Conservation (phyloP, 2,888 invertebrate genomes). For the Trachelus iudaicus region DNA sequence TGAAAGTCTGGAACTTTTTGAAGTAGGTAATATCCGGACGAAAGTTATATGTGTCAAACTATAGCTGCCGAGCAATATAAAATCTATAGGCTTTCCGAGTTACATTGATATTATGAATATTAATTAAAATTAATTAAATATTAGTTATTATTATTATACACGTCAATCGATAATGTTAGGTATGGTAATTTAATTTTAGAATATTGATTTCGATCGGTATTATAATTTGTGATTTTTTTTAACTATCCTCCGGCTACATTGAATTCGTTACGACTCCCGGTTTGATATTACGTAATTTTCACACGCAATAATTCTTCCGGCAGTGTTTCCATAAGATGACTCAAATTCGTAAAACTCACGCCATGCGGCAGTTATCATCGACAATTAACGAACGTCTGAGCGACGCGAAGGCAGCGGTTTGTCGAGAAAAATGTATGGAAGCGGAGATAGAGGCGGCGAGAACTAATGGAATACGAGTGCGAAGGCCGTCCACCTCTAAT, state of each 20-base stretch:
- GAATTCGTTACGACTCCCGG: background rate
- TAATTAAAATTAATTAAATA: background rate
- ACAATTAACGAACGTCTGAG: slow-evolving; percentile 45
- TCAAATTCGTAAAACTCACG: slow-evolving; percentile 41
- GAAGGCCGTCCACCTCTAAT: slow-evolving; percentile 39
- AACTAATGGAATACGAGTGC: slow-evolving; percentile 6
- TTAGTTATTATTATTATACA: background rate
- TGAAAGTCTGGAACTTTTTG: background rate
- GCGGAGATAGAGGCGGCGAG: slow-evolving; percentile 1
- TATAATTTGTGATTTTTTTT: background rate
- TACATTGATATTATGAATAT: background rate
- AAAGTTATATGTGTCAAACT: background rate
- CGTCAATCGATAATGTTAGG: background rate
- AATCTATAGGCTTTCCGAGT: background rate
- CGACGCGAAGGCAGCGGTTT: slow-evolving; percentile 10
- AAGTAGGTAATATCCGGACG: background rate
- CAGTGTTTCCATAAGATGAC: slow-evolving; percentile 26
- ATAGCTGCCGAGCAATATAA: background rate
- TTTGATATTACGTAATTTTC: background rate
- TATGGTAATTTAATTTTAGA: background rate
- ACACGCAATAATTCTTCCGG: background rate
- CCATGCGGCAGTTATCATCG: slow-evolving; percentile 53
- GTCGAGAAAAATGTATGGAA: slow-evolving; percentile 9
- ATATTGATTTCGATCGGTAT: background rate
- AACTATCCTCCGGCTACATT: background rate